These are phyloP conservation scores for Diplolepis rosae DNA, from an alignment of 2,888 invertebrate genomes.

Conservation along the genomic window DNA sequence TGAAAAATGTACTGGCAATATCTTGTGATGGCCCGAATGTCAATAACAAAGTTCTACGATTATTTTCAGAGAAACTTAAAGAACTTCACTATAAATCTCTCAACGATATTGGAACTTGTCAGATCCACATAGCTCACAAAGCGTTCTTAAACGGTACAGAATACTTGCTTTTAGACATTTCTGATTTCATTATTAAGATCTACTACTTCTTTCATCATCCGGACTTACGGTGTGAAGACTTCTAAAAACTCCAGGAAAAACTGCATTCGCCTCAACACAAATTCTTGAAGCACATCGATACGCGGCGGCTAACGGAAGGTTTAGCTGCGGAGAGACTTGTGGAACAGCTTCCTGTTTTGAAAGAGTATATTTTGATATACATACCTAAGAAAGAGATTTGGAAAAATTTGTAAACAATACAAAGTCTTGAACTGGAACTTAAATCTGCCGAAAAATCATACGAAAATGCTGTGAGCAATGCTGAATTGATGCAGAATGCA, in stretches of 20 bases:
- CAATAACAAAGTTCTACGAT: not conserved
- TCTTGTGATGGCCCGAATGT: not conserved
- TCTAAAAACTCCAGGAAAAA: constrained; percentile 31
- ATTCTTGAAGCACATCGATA: constrained; percentile 35
- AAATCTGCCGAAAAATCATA: not conserved
- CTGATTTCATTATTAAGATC: not conserved
- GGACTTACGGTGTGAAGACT: constrained; percentile 34
- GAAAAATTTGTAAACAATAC: too few relatives aligned
- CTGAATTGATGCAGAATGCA: not conserved
- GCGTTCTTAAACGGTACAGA: not conserved
- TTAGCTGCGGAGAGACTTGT: constrained; percentile 33
- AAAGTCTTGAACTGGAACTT: not conserved
- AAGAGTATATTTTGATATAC: constrained; percentile 32
- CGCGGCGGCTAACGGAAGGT: constrained; percentile 36
- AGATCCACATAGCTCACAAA: not conserved
- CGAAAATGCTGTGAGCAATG: not conserved
- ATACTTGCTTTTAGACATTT: not conserved
- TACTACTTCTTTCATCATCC: too few relatives aligned
- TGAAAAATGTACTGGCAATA: not conserved
- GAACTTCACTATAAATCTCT: not conserved
- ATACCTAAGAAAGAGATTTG: too few relatives aligned
- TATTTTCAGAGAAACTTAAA: not conserved
- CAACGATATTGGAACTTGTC: not conserved
- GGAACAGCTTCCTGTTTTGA: constrained; percentile 36
- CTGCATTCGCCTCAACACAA: constrained; percentile 33